Percentiles rank a stretch among this genome's conserved stretches.
phyloP scores from a whole-genome alignment of 1,140 invertebrate genomes.

The Pararge aegeria region DNA sequence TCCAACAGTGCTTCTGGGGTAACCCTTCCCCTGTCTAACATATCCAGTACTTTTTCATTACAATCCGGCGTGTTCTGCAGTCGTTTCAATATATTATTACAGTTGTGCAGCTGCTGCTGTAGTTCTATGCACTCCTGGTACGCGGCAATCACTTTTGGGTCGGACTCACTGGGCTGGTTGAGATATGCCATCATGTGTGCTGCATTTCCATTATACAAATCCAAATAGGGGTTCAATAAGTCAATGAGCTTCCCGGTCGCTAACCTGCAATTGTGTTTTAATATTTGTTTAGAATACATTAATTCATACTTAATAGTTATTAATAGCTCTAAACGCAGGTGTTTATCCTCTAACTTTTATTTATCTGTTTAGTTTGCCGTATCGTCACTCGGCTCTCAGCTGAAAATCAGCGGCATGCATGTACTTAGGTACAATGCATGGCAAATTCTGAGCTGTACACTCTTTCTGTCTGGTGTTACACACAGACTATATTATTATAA shows the following conservation, averaged over 20 bases:
- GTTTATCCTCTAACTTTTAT: no score
- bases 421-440: no score
- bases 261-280: slow-evolving; percentile 81
- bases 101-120: slow-evolving; percentile 73
- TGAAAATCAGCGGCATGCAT: no score
- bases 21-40: slow-evolving; percentile 48
- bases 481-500: no score
- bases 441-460: no score
- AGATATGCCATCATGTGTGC: slow-evolving; percentile 90
- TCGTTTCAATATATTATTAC: slow-evolving; percentile 63
- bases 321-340: no score
- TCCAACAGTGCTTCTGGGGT: slow-evolving; percentile 77
- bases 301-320: no score
- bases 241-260: slow-evolving; percentile 90
- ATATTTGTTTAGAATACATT: not conserved
- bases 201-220: slow-evolving; percentile 88
- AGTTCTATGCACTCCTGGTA: slow-evolving; percentile 86
- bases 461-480: no score
- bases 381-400: no score
- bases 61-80: slow-evolving; percentile 52
- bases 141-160: slow-evolving; percentile 86
- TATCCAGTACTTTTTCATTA: slow-evolving; percentile 46
- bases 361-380: no score
- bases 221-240: slow-evolving; percentile 86
- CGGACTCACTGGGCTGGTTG: slow-evolving; percentile 83